Conservation (phyloP, 2,113 vertebrate species). For the Australoheros scitulus region DNA sequence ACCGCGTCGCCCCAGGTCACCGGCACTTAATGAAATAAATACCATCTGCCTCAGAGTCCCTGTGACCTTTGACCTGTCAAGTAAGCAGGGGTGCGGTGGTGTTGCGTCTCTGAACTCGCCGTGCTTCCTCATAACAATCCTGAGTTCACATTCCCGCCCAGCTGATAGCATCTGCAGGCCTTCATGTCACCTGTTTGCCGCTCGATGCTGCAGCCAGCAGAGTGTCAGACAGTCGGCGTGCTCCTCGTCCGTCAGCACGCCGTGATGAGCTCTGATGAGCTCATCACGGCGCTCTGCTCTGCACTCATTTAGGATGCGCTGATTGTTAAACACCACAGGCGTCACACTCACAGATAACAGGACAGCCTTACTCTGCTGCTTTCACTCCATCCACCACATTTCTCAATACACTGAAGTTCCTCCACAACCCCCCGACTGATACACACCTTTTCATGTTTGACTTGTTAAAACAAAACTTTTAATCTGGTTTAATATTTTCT, state of each 20-base stretch:
- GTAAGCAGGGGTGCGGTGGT: conserved; percentile 33
- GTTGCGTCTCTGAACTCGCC: conserved; percentile 26
- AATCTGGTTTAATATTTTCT: neutral
- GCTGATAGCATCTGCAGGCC: conserved; percentile 46
- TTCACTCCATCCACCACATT: neutral
- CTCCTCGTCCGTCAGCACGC: conserved; percentile 9
- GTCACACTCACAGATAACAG: neutral
- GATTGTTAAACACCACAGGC: neutral
- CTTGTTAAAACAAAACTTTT: neutral
- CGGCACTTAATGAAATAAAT: conserved; percentile 57
- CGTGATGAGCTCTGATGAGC: neutral
- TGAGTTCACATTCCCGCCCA: conserved; percentile 13
- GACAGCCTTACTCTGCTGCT: neutral
- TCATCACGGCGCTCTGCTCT: neutral
- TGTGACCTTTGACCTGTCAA: conserved; percentile 54
- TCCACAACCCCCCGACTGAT: neutral
- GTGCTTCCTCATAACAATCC: conserved; percentile 40
- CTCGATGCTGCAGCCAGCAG: conserved; percentile 26
- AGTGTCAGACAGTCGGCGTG: neutral
- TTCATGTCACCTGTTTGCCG: conserved; percentile 42
- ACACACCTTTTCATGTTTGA: neutral
- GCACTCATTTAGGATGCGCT: neutral
- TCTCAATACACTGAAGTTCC: neutral
- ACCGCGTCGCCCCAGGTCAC: conserved; percentile 16
- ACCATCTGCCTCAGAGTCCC: conserved; percentile 36